Evolutionary conservation across 53 echinoderm and acorn worm species (phyloP).

Genomic region (Apostichopus leukothele): DNA sequence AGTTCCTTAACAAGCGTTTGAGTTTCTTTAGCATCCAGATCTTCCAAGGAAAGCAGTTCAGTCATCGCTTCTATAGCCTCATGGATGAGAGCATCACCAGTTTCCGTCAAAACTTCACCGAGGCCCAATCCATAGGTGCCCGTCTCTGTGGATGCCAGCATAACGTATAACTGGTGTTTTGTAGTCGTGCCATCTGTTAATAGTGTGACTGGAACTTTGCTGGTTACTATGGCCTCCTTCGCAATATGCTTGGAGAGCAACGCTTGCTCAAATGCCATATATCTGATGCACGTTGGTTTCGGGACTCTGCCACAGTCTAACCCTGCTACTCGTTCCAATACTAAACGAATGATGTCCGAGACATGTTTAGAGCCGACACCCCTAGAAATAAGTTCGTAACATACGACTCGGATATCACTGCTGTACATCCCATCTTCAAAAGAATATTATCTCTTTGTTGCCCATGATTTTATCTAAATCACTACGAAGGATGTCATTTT

Average conservation of each 20-base stretch:
- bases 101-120: conserved; percentile 58
- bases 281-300: conserved; percentile 58
- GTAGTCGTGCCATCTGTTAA: conserved; percentile 64
- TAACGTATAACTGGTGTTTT: conserved; percentile 59
- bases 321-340: conserved; percentile 53
- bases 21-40: no score
- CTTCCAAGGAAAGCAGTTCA: neutral
- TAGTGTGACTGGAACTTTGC: conserved; percentile 47
- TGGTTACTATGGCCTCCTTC: conserved; percentile 40
- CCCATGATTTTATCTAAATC: conserved; percentile 72
- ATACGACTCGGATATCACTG: conserved; percentile 58
- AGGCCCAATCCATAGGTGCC: conserved; percentile 55
- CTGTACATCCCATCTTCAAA: conserved; percentile 55
- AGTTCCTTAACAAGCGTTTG: no score
- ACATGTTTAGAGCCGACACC: conserved; percentile 61
- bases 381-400: conserved; percentile 61
- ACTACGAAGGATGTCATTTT: conserved; percentile 49
- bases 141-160: conserved; percentile 52
- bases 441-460: conserved; percentile 44
- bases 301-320: conserved; percentile 61
- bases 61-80: conserved; percentile 53
- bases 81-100: conserved; percentile 26
- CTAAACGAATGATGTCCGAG: conserved; percentile 59
- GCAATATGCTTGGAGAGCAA: conserved; percentile 57
- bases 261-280: conserved; percentile 70